Conservation (phyloP, 2,888 invertebrate species). For the Tachina fera region DNA sequence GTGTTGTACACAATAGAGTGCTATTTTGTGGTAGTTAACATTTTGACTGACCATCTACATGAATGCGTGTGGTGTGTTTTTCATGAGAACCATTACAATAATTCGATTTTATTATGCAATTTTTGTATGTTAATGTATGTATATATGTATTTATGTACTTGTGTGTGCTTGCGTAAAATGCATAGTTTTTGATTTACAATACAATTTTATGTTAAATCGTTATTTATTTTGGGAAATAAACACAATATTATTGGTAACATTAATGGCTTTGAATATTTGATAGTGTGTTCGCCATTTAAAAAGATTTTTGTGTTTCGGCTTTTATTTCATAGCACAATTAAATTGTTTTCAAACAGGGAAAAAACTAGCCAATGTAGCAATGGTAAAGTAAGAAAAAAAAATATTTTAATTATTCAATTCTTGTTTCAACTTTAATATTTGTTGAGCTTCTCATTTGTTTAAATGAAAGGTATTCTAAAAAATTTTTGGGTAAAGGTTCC, state of each 20-base stretch:
- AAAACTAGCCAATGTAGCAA: no score
- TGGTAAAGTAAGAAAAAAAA: neutral
- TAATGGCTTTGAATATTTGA: slow-evolving; percentile 39
- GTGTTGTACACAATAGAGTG: neutral
- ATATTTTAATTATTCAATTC: no score
- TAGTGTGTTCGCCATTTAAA: neutral
- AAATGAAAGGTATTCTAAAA: no score
- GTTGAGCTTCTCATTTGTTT: no score
- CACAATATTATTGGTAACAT: slow-evolving; percentile 19
- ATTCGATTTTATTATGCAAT: slow-evolving; percentile 20
- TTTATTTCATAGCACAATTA: slow-evolving; percentile 2
- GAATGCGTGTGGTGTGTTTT: neutral
- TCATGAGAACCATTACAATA: slow-evolving; percentile 11
- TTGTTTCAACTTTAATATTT: no score
- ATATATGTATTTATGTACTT: neutral
- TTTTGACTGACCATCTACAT: neutral
- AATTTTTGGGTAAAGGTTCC: no score
- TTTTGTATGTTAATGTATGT: neutral
- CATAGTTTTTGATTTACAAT: slow-evolving; percentile 20
- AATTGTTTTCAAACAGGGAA: neutral
- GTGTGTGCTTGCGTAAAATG: neutral
- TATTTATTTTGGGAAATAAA: slow-evolving; percentile 56
- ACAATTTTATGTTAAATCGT: slow-evolving; percentile 25
- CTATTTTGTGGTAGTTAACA: slow-evolving; percentile 35
- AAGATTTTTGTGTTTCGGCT: neutral